Evolutionary conservation across 2,797 vertebrate genomes (phyloP).

Genomic region (Protosalanx chinensis): DNA sequence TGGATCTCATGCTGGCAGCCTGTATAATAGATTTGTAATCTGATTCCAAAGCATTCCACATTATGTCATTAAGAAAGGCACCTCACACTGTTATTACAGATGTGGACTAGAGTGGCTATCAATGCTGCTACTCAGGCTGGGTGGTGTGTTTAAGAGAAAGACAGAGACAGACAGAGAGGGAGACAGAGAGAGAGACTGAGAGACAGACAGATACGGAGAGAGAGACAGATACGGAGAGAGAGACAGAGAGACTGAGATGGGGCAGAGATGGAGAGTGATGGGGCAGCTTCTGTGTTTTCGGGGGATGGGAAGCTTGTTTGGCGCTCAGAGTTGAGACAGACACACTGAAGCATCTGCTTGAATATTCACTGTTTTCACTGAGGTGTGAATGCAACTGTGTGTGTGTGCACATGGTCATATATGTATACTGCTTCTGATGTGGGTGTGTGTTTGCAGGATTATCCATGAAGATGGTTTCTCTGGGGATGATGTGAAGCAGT

Average conservation of each 20-base stretch:
- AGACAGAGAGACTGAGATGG: neutral
- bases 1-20: neutral
- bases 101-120: neutral
- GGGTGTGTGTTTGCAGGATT: conserved; percentile 78
- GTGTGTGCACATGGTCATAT: conserved; percentile 30
- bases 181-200: neutral
- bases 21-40: conserved; percentile 15
- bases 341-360: neutral
- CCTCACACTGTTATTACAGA: conserved; percentile 1
- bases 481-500: conserved; percentile 95
- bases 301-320: too few relatives aligned
- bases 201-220: too few relatives aligned
- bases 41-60: neutral
- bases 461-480: conserved; percentile 98
- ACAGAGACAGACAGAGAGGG: neutral
- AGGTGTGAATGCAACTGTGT: conserved; percentile 17
- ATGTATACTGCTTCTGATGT: conserved; percentile 47
- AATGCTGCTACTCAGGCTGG: neutral
- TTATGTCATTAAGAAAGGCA: conserved; percentile 6
- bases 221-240: too few relatives aligned
- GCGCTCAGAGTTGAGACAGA: too few relatives aligned
- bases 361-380: conserved; percentile 26
- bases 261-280: too few relatives aligned
- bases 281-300: neutral
- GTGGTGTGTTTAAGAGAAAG: neutral